phyloP scores from a whole-genome alignment of 1,140 invertebrate genomes.

The Brachionus angularis region DNA sequence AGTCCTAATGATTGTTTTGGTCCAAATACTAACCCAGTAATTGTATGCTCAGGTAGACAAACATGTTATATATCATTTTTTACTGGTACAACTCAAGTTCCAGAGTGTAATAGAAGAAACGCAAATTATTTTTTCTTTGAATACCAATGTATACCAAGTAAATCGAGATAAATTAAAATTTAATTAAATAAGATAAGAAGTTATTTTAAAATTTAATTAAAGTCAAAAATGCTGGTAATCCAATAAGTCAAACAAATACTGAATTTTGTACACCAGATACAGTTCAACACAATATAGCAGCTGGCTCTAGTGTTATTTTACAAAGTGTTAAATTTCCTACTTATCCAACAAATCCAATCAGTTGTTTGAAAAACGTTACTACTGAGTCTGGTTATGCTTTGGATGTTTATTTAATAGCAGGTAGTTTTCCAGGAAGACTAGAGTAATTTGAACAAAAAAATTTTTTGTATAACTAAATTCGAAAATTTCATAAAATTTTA shows the following conservation, averaged over 20 bases:
- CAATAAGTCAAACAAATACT: background rate
- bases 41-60: conserved; percentile 9
- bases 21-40: background rate
- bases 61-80: conserved; percentile 14
- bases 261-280: conserved; percentile 14
- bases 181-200: background rate
- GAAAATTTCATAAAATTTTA: background rate
- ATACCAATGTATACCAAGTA: conserved; percentile 40
- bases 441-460: background rate
- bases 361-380: conserved; percentile 20
- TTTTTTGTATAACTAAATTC: background rate
- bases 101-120: conserved; percentile 7
- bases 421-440: conserved; percentile 7
- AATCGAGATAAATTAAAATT: background rate
- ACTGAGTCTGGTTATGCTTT: conserved; percentile 22
- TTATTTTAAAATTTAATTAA: background rate
- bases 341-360: background rate
- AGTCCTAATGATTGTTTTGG: conserved; percentile 42
- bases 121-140: conserved; percentile 33
- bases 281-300: background rate
- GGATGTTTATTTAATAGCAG: conserved; percentile 17
- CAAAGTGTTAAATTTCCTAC: conserved; percentile 27
- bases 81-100: conserved; percentile 3
- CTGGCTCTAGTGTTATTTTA: background rate
- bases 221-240: conserved; percentile 38